phyloP scores from a whole-genome alignment of 2,797 vertebrate genomes.

The Melanotaenia trifasciata region DNA sequence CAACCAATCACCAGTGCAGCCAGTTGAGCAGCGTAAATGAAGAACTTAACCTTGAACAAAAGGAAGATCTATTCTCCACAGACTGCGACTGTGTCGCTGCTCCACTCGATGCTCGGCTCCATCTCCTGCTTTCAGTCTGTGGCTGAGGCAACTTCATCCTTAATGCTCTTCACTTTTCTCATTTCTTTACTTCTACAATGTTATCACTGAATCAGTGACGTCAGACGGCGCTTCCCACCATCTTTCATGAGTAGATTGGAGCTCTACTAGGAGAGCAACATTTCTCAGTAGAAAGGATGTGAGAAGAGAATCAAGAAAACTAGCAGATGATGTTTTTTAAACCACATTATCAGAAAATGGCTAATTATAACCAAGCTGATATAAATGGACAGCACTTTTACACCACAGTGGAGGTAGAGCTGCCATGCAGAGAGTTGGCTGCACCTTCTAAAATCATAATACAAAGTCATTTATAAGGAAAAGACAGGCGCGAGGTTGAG shows the following conservation, averaged over 20 bases:
- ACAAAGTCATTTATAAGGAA: neutral
- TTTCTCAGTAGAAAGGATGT: conserved; percentile 21
- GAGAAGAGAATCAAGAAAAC: neutral
- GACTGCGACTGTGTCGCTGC: conserved; percentile 19
- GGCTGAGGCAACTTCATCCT: conserved; percentile 27
- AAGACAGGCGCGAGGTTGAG: neutral
- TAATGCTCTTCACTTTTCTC: conserved; percentile 29
- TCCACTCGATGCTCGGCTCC: conserved; percentile 13
- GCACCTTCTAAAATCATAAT: neutral
- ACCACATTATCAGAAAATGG: conserved; percentile 12
- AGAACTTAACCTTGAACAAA: conserved; percentile 75
- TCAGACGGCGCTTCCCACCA: conserved; percentile 31
- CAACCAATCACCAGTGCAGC: conserved; percentile 55
- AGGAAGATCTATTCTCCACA: conserved; percentile 41
- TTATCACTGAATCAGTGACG: conserved; percentile 41
- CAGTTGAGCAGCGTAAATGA: conserved; percentile 50
- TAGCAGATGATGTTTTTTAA: conserved; percentile 6
- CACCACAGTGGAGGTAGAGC: conserved; percentile 1
- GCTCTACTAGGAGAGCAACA: conserved; percentile 32
- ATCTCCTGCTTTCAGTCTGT: conserved; percentile 44
- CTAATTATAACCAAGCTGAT: conserved; percentile 3
- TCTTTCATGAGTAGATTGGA: conserved; percentile 37
- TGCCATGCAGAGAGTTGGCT: neutral
- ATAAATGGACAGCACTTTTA: neutral
- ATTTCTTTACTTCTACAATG: conserved; percentile 3